Percentiles rank a stretch among this genome's conserved stretches.
Evolutionary conservation across 2,797 vertebrate genomes (phyloP).

Genomic region (Numenius phaeopus): DNA sequence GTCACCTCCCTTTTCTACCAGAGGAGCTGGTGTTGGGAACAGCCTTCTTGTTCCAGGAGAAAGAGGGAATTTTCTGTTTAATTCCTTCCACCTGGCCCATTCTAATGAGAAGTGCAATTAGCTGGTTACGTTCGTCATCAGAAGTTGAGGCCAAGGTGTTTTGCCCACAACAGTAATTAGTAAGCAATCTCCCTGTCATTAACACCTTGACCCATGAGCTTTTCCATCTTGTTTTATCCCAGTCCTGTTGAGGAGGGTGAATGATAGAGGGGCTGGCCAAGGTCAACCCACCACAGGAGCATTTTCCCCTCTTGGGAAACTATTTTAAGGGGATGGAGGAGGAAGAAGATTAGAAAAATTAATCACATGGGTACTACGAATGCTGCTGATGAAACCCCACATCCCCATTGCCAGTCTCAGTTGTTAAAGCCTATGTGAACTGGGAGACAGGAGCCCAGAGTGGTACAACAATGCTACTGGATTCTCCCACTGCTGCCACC

Average conservation of each 20-base stretch:
- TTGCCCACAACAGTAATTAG: neutral
- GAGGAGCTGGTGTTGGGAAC: neutral
- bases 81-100: neutral
- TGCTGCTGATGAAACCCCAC: neutral
- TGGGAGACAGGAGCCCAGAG: neutral
- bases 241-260: neutral
- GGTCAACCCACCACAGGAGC: neutral
- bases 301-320: neutral
- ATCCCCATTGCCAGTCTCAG: accelerated
- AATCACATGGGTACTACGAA: too few relatives aligned
- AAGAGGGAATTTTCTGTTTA: neutral
- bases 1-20: too few relatives aligned
- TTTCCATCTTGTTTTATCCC: neutral
- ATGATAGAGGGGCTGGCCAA: neutral
- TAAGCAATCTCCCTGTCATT: neutral
- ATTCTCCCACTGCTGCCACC: neutral
- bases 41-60: neutral
- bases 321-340: neutral
- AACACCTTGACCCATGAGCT: neutral
- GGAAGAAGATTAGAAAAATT: neutral
- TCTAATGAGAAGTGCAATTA: too few relatives aligned
- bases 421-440: neutral
- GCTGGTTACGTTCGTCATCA: accelerated
- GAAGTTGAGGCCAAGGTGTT: neutral
- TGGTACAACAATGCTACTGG: neutral